Conservation (phyloP, 2,797 vertebrate species). For the Margarornis squamiger region DNA sequence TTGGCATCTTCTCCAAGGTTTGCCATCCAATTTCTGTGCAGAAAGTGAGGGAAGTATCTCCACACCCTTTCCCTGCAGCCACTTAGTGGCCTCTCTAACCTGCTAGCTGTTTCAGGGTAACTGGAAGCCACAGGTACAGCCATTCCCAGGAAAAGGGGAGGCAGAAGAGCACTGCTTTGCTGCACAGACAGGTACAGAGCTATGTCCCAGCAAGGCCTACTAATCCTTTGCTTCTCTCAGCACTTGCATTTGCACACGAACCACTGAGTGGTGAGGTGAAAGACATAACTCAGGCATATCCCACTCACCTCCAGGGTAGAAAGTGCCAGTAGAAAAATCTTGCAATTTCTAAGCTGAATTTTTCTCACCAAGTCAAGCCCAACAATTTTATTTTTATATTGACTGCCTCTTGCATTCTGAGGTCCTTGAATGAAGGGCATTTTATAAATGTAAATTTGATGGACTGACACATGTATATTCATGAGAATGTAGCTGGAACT, state of each 20-base stretch:
- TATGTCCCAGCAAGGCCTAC: not conserved
- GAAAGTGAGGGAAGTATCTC: not conserved
- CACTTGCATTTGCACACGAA: not conserved
- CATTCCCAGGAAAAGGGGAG: not conserved
- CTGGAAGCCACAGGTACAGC: not conserved
- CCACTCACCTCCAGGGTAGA: not conserved
- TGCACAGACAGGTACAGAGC: not conserved
- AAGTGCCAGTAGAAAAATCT: not conserved
- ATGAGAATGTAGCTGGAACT: conserved; percentile 35
- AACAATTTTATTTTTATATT: conserved; percentile 33
- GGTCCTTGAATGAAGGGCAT: conserved; percentile 48
- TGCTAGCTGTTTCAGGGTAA: not conserved
- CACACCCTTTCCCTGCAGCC: not conserved
- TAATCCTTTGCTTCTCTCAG: not conserved
- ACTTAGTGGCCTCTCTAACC: not conserved
- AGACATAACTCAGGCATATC: not conserved
- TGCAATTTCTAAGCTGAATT: not conserved
- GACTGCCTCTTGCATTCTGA: conserved; percentile 32
- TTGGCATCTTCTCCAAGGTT: not conserved
- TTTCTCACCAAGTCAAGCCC: conserved; percentile 24
- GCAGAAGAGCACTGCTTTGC: rapidly evolving
- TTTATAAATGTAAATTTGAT: conserved; percentile 64
- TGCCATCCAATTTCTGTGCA: not conserved
- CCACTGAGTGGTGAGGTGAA: not conserved
- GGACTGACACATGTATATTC: conserved; percentile 65